A percentile compares a stretch with the other conserved stretches of the same genome.
Conservation (phyloP, 2,888 invertebrate species). For the Norana najaformis region DNA sequence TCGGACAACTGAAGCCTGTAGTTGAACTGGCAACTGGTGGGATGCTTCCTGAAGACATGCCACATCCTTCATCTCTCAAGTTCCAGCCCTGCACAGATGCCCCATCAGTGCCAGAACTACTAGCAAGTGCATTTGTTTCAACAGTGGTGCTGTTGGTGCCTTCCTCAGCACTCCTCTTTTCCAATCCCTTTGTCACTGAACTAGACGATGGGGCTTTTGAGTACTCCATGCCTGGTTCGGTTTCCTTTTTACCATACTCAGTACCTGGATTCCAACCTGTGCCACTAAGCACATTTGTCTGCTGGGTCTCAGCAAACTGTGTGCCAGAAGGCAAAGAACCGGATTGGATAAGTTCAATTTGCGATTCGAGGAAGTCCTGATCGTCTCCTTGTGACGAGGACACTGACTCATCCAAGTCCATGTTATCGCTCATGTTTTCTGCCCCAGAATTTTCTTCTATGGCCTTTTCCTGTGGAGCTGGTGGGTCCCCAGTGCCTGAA, state of each 20-base stretch:
- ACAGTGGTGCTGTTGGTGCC: neutral
- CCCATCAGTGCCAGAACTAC: neutral
- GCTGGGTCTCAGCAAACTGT: neutral
- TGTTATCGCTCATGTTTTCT: conserved; percentile 1
- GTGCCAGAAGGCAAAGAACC: neutral
- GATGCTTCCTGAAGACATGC: neutral
- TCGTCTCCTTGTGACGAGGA: conserved; percentile 14
- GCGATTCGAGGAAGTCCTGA: conserved; percentile 15
- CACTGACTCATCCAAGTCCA: conserved; percentile 7
- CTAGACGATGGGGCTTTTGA: neutral
- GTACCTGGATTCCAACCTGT: conserved; percentile 3
- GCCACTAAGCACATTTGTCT: neutral
- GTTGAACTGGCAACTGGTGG: neutral
- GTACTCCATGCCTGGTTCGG: neutral
- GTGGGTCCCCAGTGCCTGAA: neutral
- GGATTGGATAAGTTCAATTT: neutral
- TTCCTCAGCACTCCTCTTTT: conserved; percentile 13
- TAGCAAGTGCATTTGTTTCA: neutral
- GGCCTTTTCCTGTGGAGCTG: neutral
- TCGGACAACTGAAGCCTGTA: neutral
- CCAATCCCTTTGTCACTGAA: neutral
- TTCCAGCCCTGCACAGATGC: neutral
- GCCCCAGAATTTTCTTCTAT: neutral
- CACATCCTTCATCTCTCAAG: neutral
- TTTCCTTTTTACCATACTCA: neutral